phyloP scores from a whole-genome alignment of 1,140 invertebrate species.

The Ceratosolen fusciceps region DNA sequence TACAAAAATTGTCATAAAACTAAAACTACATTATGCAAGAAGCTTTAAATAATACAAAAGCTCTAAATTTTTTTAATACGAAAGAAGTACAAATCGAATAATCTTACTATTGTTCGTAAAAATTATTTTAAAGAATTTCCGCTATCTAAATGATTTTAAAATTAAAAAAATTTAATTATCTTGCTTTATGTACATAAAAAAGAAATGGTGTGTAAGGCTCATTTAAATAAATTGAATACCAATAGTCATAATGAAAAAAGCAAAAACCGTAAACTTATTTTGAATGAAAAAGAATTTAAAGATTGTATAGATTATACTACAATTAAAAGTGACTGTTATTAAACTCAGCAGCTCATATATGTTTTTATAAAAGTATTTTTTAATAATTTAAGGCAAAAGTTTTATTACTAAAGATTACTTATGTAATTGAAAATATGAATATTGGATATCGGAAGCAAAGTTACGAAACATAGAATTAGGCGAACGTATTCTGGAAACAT shows the following conservation, averaged over 20 bases:
- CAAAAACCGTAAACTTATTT: too few relatives aligned
- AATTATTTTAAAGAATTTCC: background rate
- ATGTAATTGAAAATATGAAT: background rate
- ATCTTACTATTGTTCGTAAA: background rate
- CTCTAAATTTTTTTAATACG: slow-evolving; percentile 3
- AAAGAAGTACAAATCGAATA: background rate
- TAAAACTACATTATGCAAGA: slow-evolving; percentile 27
- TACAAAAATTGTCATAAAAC: slow-evolving; percentile 18
- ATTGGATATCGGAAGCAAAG: background rate
- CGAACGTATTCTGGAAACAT: background rate
- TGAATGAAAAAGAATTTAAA: too few relatives aligned
- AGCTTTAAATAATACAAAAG: slow-evolving; percentile 16
- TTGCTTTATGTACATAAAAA: background rate
- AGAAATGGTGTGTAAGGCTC: too few relatives aligned
- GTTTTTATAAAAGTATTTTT: too few relatives aligned
- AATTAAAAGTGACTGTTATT: too few relatives aligned
- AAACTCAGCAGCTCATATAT: too few relatives aligned
- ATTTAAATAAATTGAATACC: too few relatives aligned
- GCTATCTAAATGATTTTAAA: background rate
- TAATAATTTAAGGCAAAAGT: too few relatives aligned
- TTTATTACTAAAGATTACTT: too few relatives aligned
- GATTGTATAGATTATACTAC: too few relatives aligned
- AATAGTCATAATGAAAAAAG: too few relatives aligned
- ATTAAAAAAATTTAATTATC: background rate
- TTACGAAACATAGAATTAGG: background rate